phyloP scores from a whole-genome alignment of 2,797 vertebrate genomes.

The Helarctos malayanus region DNA sequence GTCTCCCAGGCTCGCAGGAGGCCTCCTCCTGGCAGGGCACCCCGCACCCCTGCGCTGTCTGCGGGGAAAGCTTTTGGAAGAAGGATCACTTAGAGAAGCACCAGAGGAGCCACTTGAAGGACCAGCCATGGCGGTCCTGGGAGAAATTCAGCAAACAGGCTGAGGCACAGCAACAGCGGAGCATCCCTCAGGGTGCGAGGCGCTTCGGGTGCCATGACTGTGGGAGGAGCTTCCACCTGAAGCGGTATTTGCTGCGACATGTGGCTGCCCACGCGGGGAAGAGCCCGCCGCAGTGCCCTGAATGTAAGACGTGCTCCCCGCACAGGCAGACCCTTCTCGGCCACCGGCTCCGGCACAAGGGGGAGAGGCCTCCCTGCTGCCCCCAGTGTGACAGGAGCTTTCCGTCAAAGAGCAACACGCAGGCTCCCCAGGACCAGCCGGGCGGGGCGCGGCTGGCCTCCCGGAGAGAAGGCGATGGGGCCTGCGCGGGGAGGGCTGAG shows the following conservation, averaged over 20 bases:
- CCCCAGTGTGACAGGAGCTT: neutral
- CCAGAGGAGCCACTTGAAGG: neutral
- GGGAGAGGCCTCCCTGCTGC: neutral
- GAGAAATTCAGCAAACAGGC: neutral
- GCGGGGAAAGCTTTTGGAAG: constrained; percentile 18
- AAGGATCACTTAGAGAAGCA: neutral
- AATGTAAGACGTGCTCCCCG: neutral
- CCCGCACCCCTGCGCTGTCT: neutral
- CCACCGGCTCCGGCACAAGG: neutral
- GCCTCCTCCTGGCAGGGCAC: neutral
- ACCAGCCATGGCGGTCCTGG: neutral
- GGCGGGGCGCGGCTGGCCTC: neutral
- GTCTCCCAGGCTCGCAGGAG: neutral
- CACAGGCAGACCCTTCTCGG: neutral
- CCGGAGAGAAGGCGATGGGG: neutral
- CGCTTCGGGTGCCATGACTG: neutral
- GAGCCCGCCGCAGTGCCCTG: neutral
- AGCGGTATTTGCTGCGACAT: neutral
- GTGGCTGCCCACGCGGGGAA: neutral
- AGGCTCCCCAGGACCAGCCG: neutral
- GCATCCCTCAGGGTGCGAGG: neutral
- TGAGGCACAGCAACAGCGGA: accelerated
- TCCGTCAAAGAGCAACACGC: neutral
- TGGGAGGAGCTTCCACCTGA: constrained; percentile 59
- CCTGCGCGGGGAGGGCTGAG: neutral